A percentile compares a stretch with the other conserved stretches of the same genome.
These are phyloP conservation scores for Rhabdornis inornatus DNA, from an alignment of 2,113 vertebrate species.

Conservation along the genomic window DNA sequence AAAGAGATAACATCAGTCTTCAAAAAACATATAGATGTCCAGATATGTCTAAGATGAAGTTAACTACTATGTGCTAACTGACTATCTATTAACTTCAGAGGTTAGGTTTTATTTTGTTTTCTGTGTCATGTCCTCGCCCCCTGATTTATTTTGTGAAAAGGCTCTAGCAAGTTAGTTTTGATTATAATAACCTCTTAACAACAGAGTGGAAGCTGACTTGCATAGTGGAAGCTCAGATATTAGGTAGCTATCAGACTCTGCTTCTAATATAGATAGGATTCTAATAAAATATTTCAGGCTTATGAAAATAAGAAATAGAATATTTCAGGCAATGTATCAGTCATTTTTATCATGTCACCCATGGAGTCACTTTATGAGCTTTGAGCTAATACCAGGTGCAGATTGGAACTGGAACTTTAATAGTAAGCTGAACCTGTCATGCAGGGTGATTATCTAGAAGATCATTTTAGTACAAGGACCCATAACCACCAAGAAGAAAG, in stretches of 20 bases:
- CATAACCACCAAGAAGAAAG: background rate
- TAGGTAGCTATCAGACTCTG: background rate
- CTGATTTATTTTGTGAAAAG: background rate
- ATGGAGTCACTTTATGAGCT: background rate
- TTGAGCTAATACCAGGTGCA: background rate
- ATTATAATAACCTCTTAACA: background rate
- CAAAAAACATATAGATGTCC: background rate
- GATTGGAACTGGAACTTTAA: background rate
- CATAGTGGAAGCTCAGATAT: background rate
- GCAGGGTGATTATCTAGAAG: background rate
- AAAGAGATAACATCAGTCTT: background rate
- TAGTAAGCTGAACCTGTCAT: background rate
- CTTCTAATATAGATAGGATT: background rate
- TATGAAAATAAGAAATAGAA: background rate
- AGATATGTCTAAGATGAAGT: background rate
- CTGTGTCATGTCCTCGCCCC: rapidly evolving
- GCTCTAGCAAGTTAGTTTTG: background rate
- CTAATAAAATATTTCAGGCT: slow-evolving; percentile 11
- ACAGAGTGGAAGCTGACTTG: background rate
- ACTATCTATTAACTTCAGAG: background rate
- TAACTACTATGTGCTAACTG: background rate
- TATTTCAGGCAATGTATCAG: background rate
- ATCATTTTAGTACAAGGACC: background rate
- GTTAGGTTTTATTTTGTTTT: background rate
- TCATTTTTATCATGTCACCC: background rate